A percentile compares a stretch with the other conserved stretches of the same genome.
Conservation (phyloP, 2,888 invertebrate species). For the Cyclophora albipunctata region DNA sequence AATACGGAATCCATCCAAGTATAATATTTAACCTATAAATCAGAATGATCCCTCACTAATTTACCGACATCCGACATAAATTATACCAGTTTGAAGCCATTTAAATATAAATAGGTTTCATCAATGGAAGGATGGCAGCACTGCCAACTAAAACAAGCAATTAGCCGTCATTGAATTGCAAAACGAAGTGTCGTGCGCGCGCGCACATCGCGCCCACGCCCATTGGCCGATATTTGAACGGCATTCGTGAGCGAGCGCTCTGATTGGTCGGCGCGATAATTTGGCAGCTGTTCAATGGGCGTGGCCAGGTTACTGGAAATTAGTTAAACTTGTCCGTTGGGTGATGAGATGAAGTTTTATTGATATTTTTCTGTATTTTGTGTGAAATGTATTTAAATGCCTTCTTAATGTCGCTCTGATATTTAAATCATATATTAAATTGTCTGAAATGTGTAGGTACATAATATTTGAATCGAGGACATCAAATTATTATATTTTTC, state of each 20-base stretch:
- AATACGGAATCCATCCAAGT: slow-evolving; percentile 8
- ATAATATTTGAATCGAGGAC: too few species aligned
- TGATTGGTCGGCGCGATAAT: slow-evolving; percentile 44
- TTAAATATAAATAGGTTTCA: slow-evolving; percentile 26
- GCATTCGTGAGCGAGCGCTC: slow-evolving; percentile 25
- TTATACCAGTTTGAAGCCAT: slow-evolving; percentile 18
- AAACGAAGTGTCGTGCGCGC: slow-evolving; percentile 52
- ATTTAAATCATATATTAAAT: too few species aligned
- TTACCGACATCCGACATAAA: slow-evolving; percentile 17
- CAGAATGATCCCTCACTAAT: slow-evolving; percentile 28
- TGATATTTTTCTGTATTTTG: too few species aligned
- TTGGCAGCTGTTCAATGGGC: slow-evolving; percentile 66
- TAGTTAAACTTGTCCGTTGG: slow-evolving; percentile 3
- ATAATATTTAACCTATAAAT: slow-evolving; percentile 38
- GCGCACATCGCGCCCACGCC: slow-evolving; percentile 37
- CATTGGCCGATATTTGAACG: slow-evolving; percentile 45
- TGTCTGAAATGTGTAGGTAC: too few species aligned
- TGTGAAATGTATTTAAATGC: too few species aligned
- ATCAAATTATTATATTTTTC: too few species aligned
- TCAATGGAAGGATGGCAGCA: slow-evolving; percentile 30
- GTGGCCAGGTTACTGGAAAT: slow-evolving; percentile 28
- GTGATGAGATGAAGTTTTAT: too few species aligned
- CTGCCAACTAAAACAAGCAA: slow-evolving; percentile 54
- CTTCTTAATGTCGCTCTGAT: too few species aligned
- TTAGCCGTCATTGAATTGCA: slow-evolving; percentile 58